These are phyloP conservation scores for Aplodontia rufa DNA, from an alignment of 2,113 vertebrate genomes.

Conservation along the genomic window DNA sequence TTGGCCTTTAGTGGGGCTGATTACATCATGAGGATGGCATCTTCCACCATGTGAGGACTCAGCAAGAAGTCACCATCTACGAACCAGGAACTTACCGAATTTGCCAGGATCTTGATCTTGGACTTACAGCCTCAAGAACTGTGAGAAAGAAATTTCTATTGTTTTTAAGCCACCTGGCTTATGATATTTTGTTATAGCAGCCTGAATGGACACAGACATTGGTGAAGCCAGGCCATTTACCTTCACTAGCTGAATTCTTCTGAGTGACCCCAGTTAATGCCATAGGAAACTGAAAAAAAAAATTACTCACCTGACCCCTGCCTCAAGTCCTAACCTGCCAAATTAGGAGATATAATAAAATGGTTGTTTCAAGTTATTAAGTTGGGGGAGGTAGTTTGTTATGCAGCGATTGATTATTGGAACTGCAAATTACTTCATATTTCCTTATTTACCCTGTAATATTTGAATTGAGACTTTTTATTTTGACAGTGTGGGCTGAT, in stretches of 20 bases:
- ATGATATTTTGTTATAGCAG: neutral
- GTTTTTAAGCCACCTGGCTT: neutral
- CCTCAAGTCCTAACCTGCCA: neutral
- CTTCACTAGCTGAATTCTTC: neutral
- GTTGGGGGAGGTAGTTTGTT: neutral
- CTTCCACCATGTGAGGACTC: neutral
- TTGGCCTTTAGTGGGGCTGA: neutral
- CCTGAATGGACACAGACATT: neutral
- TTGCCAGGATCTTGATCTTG: neutral
- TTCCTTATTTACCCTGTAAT: neutral
- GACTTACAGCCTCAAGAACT: neutral
- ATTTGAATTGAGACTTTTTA: neutral
- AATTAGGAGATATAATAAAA: neutral
- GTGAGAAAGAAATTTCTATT: neutral
- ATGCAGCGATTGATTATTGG: neutral
- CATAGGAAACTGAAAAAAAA: neutral
- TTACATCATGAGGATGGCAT: neutral
- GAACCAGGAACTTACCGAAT: neutral
- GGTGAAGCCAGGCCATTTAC: neutral
- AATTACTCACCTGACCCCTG: neutral
- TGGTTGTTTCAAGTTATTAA: neutral
- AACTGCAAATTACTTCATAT: neutral
- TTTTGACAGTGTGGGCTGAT: neutral
- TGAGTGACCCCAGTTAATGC: neutral
- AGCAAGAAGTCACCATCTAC: neutral